A percentile compares a stretch with the other conserved stretches of the same genome.
Conservation (phyloP, 1,140 invertebrate genomes). For the Caenorhabditis inopinata region DNA sequence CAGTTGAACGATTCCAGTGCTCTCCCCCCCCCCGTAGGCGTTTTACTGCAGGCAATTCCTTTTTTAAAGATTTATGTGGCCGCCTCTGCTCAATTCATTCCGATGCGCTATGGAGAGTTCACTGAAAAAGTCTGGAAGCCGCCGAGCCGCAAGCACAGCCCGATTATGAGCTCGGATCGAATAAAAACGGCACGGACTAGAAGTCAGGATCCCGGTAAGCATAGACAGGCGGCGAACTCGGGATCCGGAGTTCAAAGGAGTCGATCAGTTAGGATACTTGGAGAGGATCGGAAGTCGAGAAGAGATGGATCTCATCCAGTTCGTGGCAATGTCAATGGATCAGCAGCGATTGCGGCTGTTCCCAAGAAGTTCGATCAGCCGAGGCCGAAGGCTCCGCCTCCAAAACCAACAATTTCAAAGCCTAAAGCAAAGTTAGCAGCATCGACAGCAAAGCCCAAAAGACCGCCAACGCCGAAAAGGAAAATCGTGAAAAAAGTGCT, state of each 20-base stretch:
- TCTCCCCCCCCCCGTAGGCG: not conserved
- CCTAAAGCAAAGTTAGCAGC: not conserved
- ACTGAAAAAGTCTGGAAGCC: conserved; percentile 6
- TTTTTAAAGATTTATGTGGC: not conserved
- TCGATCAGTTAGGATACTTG: not conserved
- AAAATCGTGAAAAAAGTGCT: conserved; percentile 2
- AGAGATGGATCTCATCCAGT: not conserved
- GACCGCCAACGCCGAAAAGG: conserved; percentile 10
- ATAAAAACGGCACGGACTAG: not conserved
- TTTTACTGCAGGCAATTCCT: not conserved
- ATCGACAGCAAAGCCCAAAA: not conserved
- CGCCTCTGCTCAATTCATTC: conserved; percentile 1
- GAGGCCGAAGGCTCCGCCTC: not conserved
- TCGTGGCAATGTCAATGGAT: not conserved
- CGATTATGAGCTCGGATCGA: conserved; percentile 14
- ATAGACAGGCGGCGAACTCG: not conserved
- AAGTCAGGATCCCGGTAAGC: not conserved
- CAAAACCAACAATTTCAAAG: not conserved
- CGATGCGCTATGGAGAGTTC: conserved; percentile 3
- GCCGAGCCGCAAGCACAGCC: not conserved
- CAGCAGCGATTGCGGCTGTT: too few relatives aligned
- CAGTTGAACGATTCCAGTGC: not conserved
- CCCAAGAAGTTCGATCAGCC: not conserved
- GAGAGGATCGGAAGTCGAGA: not conserved
- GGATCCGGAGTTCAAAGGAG: not conserved